A percentile compares a stretch with the other conserved stretches of the same genome.
These are phyloP conservation scores for Gymnocheta viridis DNA, from an alignment of 2,888 invertebrate species.

Conservation along the genomic window DNA sequence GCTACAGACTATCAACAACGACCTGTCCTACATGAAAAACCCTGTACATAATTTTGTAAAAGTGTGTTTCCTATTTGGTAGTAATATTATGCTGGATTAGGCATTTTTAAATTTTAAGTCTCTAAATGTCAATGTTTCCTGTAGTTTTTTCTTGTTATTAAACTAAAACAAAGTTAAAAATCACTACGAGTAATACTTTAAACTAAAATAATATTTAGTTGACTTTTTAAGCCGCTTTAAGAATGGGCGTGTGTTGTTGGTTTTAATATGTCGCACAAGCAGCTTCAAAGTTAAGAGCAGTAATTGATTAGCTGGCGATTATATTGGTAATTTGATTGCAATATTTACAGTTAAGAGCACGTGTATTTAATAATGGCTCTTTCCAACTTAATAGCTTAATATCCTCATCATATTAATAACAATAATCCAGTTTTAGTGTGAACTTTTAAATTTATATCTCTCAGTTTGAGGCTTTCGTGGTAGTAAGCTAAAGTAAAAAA, in stretches of 20 bases:
- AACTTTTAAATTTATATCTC: neutral
- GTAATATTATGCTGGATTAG: conserved; percentile 31
- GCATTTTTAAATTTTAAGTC: conserved; percentile 10
- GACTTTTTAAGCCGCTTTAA: neutral
- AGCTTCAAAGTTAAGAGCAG: neutral
- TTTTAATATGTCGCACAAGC: neutral
- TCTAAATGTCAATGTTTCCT: neutral
- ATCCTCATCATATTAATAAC: conserved; percentile 8
- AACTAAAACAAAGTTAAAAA: neutral
- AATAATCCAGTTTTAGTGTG: neutral
- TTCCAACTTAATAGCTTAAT: conserved; percentile 45
- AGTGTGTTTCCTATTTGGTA: neutral
- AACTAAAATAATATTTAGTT: neutral
- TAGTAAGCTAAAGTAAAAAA: conserved; percentile 14
- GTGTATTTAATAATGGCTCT: neutral
- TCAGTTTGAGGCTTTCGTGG: neutral
- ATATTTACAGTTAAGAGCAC: neutral
- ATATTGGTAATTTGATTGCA: neutral
- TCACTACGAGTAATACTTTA: conserved; percentile 10
- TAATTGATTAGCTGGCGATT: neutral
- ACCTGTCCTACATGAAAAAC: neutral
- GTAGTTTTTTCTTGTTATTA: neutral
- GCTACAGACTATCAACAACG: no score
- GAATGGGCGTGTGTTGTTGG: conserved; percentile 38
- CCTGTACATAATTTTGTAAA: neutral